phyloP scores from a whole-genome alignment of 1,140 invertebrate genomes.

The Trichoplusia ni region DNA sequence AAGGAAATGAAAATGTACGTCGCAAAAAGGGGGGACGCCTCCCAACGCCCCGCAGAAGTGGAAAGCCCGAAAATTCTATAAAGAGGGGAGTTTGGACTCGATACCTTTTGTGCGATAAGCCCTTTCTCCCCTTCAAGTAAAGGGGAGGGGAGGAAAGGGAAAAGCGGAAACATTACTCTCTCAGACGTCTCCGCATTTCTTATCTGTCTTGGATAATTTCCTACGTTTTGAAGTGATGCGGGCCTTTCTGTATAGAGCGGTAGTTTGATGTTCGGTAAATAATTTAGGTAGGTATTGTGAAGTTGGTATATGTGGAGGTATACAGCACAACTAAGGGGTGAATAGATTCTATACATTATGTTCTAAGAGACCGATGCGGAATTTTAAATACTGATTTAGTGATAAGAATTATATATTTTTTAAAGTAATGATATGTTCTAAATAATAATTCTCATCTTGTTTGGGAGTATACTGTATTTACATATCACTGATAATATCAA shows the following conservation, averaged over 20 bases:
- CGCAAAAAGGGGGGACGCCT: slow-evolving; percentile 72
- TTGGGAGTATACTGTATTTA: no score
- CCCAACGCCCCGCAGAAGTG: slow-evolving; percentile 42
- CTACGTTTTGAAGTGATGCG: slow-evolving; percentile 60
- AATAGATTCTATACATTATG: no score
- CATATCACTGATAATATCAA: no score
- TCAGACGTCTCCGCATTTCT: slow-evolving; percentile 71
- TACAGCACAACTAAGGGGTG: slow-evolving; percentile 12
- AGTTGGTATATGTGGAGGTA: background rate
- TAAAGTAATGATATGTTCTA: no score
- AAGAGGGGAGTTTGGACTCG: slow-evolving; percentile 58
- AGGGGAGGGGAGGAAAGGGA: slow-evolving; percentile 21
- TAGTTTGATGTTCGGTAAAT: slow-evolving; percentile 34
- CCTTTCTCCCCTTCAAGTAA: slow-evolving; percentile 38
- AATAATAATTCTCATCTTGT: no score
- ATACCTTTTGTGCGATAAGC: slow-evolving; percentile 78
- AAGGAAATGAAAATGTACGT: slow-evolving; percentile 81
- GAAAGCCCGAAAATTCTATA: slow-evolving; percentile 77
- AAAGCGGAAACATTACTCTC: slow-evolving; percentile 68
- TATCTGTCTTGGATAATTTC: slow-evolving; percentile 69
- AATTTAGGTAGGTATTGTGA: slow-evolving; percentile 5
- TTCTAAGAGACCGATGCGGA: no score
- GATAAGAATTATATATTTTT: no score
- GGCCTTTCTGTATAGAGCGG: slow-evolving; percentile 43
- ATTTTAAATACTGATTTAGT: no score